Conservation (phyloP, 2,113 vertebrate species). For the Jaculus jaculus region DNA sequence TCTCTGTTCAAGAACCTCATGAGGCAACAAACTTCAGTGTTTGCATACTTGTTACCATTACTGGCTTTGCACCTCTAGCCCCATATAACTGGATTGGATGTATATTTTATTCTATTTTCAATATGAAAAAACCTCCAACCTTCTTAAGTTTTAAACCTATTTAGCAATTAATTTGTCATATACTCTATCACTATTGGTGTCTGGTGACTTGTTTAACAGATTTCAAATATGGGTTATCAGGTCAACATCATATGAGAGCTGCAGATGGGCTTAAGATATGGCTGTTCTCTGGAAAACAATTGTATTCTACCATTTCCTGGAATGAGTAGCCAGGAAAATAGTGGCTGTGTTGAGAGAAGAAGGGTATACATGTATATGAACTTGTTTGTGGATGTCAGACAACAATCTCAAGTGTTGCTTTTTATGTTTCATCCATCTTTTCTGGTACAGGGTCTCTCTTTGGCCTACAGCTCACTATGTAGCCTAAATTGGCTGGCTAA, state of each 20-base stretch:
- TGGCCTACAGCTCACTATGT: no score
- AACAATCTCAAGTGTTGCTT: no score
- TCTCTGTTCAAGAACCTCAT: not conserved
- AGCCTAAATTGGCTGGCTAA: no score
- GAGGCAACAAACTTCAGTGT: not conserved
- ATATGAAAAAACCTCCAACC: not conserved
- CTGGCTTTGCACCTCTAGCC: constrained; percentile 13
- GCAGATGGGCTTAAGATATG: not conserved
- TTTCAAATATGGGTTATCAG: not conserved
- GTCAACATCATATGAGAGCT: not conserved
- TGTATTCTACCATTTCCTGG: not conserved
- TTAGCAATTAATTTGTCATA: not conserved
- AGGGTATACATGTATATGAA: no score
- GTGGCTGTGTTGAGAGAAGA: no score
- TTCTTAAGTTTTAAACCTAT: not conserved
- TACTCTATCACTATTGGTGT: not conserved
- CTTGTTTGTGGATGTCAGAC: no score
- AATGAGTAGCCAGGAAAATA: not conserved
- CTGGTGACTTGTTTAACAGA: not conserved
- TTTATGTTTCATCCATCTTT: no score
- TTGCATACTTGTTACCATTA: not conserved
- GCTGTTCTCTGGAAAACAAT: no score
- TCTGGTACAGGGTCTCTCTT: no score
- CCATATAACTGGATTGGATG: not conserved
- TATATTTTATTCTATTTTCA: not conserved